These are phyloP conservation scores for Automeris io DNA, from an alignment of 2,888 invertebrate genomes.

Conservation along the genomic window DNA sequence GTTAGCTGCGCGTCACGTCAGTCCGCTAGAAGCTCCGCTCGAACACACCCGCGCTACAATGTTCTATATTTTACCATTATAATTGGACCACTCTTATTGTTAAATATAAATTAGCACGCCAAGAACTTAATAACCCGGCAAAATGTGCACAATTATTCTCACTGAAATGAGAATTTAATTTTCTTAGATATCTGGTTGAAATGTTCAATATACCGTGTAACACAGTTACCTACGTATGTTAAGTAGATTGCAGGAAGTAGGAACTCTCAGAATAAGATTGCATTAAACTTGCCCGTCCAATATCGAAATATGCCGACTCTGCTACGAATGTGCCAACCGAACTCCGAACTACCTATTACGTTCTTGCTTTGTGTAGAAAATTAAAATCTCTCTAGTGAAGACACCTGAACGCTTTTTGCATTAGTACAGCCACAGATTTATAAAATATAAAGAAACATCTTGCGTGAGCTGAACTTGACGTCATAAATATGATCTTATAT, in stretches of 20 bases:
- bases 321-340: slow-evolving; percentile 43
- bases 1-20: too few species aligned
- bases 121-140: too few species aligned
- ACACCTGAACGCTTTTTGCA: not conserved
- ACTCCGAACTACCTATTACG: slow-evolving; percentile 14
- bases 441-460: too few species aligned
- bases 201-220: slow-evolving; percentile 6
- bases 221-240: slow-evolving; percentile 18
- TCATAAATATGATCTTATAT: too few species aligned
- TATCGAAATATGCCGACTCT: slow-evolving; percentile 53
- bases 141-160: too few species aligned
- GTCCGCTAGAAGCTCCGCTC: too few species aligned
- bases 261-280: slow-evolving; percentile 38
- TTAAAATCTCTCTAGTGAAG: slow-evolving; percentile 7
- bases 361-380: slow-evolving; percentile 9
- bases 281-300: slow-evolving; percentile 48
- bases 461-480: too few species aligned
- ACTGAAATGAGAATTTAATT: slow-evolving; percentile 3
- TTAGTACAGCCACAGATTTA: not conserved
- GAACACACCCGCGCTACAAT: too few species aligned
- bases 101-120: too few species aligned
- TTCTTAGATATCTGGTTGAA: slow-evolving; percentile 1
- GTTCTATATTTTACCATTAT: too few species aligned
- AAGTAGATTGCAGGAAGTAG: slow-evolving; percentile 36
- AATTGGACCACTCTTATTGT: too few species aligned